phyloP scores from a whole-genome alignment of 2,113 vertebrate species.

The Eupsittula cactorum region DNA sequence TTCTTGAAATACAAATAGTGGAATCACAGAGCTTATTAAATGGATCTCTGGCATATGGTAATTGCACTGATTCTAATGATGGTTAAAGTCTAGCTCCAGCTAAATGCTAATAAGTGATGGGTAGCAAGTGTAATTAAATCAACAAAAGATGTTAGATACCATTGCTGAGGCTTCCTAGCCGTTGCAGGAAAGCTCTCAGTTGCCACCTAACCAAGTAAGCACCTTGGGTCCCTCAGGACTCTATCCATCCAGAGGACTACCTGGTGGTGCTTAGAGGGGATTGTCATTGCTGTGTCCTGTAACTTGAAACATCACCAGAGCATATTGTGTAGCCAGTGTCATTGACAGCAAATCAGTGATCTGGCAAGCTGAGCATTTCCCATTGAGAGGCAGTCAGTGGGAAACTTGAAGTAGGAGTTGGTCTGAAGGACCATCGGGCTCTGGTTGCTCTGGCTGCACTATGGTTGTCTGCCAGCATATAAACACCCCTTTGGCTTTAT shows the following conservation, averaged over 20 bases:
- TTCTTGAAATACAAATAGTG: neutral
- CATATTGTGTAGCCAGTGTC: accelerated
- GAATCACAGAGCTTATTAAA: neutral
- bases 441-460: neutral
- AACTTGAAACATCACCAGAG: no score
- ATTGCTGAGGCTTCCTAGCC: neutral
- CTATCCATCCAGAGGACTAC: neutral
- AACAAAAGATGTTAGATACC: neutral
- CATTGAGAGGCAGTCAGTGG: neutral
- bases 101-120: neutral
- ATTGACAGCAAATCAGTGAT: neutral
- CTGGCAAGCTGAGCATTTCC: neutral
- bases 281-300: neutral
- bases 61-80: conserved; percentile 8
- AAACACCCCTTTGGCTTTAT: neutral
- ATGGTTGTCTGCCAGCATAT: neutral
- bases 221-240: neutral
- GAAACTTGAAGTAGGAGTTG: neutral
- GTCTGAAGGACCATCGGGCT: neutral
- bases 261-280: accelerated
- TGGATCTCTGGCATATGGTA: neutral
- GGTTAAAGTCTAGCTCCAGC: neutral
- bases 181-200: neutral
- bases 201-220: neutral
- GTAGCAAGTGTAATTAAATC: neutral